Evolutionary conservation across 2,797 vertebrate species (phyloP), one percentile per base, ranked within the genome.

Genomic region (Rhinophrynus dorsalis): DNA sequence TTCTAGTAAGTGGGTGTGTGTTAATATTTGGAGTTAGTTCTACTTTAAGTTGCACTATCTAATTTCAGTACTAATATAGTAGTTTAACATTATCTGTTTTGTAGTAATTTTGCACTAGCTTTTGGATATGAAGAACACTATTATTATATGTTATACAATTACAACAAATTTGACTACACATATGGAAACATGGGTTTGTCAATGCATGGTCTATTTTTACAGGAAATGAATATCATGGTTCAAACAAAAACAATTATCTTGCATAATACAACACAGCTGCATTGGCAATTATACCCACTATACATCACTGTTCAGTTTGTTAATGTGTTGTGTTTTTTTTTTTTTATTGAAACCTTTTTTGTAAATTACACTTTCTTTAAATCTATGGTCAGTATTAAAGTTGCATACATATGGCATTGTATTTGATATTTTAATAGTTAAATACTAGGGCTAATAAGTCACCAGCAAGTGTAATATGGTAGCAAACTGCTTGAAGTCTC

Each of bases 31-130:
- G n/a, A n/a, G n/a, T n/a, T n/a, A n/a, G n/a, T n/a, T n/a, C n/a
- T 44, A 20, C 1, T 44, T 44, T 44, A 5, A 44, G 15, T 20
- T n/a, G 11, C n/a, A 15, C 3, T 3, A 44, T 18, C 15, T 20
- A 40, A 40, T 40, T 40, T 45, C 32, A 50, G 11, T 38, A 38
- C 13, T 9, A 11, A 40, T 40, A 18, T 44, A 18, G 6, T 44
- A 44, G 15, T 20, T 44, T 13, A 51, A n/a, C 2, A 27, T 23
- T 51, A 51, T 29, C 1, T 18, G n/a, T 44, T 15, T 13, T 1
- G 3, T 45, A 40, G 35, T 24, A 40, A 27, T 21, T 15, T 56
- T 57, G 30, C 40, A 63, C 58, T 62, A 37, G 7, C 21, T 45
- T 32, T 50, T 50, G 35, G 12, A 20, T 54, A 18, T 58, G 17